phyloP scores from a whole-genome alignment of 53 echinoderm and acorn worm species.

The Luidia sarsii region DNA sequence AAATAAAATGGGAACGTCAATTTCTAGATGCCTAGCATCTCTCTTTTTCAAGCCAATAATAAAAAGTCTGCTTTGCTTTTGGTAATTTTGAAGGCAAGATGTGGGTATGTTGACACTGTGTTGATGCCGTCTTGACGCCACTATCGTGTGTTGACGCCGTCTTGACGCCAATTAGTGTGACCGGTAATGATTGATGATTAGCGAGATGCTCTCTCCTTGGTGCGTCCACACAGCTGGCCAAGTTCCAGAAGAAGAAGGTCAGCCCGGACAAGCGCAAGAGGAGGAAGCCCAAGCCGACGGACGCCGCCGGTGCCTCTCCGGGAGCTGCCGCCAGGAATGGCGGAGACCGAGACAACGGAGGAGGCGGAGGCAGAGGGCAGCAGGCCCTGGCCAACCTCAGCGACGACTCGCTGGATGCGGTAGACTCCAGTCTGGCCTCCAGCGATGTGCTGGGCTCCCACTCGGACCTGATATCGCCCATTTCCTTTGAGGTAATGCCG shows the following conservation, averaged over 20 bases:
- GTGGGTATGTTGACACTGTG: too few relatives aligned
- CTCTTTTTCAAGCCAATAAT: too few relatives aligned
- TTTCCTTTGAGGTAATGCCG: conserved; percentile 83
- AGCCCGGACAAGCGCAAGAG: conserved; percentile 70
- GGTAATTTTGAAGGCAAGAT: too few relatives aligned
- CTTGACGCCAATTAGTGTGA: too few relatives aligned
- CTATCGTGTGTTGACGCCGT: too few relatives aligned
- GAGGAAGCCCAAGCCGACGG: conserved; percentile 79
- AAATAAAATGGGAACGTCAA: too few relatives aligned
- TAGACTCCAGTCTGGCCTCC: conserved; percentile 56
- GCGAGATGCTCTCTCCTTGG: neutral
- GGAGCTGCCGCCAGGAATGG: conserved; percentile 30
- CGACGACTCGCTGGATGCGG: conserved; percentile 72
- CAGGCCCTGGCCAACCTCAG: conserved; percentile 35
- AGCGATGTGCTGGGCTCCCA: conserved; percentile 74
- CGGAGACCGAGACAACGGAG: too few relatives aligned
- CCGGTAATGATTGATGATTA: neutral
- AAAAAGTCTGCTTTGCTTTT: too few relatives aligned
- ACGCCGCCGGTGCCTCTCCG: conserved; percentile 48
- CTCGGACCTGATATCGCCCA: conserved; percentile 78
- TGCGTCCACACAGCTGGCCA: conserved; percentile 95
- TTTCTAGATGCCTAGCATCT: too few relatives aligned
- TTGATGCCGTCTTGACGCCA: too few relatives aligned
- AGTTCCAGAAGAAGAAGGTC: conserved; percentile 95
- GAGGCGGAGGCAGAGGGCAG: neutral